phyloP scores from a whole-genome alignment of 2,797 vertebrate genomes.

The Sebastes taczanowskii region DNA sequence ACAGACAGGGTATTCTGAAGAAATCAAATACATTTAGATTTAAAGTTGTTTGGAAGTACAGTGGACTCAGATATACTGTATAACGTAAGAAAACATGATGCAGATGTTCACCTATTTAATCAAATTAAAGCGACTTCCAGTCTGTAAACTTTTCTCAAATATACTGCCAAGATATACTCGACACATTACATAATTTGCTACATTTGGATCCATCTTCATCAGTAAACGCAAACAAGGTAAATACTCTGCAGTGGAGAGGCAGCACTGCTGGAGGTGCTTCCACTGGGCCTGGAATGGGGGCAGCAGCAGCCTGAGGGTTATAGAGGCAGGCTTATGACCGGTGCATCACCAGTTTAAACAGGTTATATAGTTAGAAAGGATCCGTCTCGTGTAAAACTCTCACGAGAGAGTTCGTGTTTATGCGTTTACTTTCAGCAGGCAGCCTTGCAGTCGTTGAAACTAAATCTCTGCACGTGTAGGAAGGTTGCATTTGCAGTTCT shows the following conservation, averaged over 20 bases:
- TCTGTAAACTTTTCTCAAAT: not conserved
- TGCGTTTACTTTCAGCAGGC: too few species aligned
- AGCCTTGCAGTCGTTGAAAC: too few species aligned
- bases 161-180: not conserved
- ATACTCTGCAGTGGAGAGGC: not conserved
- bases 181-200: slow-evolving; percentile 8
- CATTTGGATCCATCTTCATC: slow-evolving; percentile 20
- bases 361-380: too few species aligned
- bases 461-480: too few species aligned
- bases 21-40: not conserved
- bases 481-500: too few species aligned
- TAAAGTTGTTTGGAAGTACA: not conserved
- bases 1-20: not conserved
- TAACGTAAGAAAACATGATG: not conserved
- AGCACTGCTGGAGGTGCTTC: not conserved
- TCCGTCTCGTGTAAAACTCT: too few species aligned
- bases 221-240: not conserved
- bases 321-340: not conserved
- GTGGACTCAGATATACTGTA: not conserved
- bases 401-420: too few species aligned
- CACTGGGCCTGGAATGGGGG: not conserved
- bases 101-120: slow-evolving; percentile 10
- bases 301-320: not conserved
- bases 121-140: not conserved
- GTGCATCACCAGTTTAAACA: not conserved